phyloP scores from a whole-genome alignment of 2,113 vertebrate species.

The Prunella fulvescens region DNA sequence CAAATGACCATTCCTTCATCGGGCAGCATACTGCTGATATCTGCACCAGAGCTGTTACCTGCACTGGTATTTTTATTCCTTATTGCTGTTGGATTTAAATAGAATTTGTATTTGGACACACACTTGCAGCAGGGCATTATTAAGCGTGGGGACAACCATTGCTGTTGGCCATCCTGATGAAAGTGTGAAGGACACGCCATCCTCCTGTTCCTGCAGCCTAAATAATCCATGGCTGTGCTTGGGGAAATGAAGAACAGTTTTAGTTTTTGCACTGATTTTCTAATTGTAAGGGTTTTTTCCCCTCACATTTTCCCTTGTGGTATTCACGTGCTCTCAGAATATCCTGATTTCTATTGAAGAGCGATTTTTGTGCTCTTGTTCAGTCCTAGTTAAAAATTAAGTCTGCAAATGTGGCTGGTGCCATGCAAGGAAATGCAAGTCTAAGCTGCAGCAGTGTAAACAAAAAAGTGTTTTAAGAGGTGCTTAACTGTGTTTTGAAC shows the following conservation, averaged over 20 bases:
- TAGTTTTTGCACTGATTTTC: background rate
- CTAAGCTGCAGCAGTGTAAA: constrained; percentile 43
- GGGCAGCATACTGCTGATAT: background rate
- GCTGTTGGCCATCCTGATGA: background rate
- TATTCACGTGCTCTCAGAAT: background rate
- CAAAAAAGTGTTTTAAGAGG: constrained; percentile 62
- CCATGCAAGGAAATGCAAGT: constrained; percentile 27
- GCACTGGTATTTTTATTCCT: background rate
- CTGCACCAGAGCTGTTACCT: background rate
- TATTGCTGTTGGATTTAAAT: background rate
- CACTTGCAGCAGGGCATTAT: background rate
- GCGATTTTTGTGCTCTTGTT: background rate
- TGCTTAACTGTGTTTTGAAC: constrained; percentile 56
- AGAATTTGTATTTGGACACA: background rate
- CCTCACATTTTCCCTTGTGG: background rate
- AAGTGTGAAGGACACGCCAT: constrained; percentile 5
- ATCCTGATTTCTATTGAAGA: background rate
- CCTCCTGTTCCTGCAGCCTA: background rate
- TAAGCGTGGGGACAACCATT: background rate
- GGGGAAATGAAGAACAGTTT: background rate
- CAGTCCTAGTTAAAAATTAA: background rate
- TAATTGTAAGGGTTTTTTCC: background rate
- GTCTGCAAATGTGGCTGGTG: background rate
- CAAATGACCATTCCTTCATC: background rate
- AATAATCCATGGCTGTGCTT: background rate